A percentile compares a stretch with the other conserved stretches of the same genome.
Conservation (phyloP, 2,888 invertebrate genomes). For the Brenthis ino region DNA sequence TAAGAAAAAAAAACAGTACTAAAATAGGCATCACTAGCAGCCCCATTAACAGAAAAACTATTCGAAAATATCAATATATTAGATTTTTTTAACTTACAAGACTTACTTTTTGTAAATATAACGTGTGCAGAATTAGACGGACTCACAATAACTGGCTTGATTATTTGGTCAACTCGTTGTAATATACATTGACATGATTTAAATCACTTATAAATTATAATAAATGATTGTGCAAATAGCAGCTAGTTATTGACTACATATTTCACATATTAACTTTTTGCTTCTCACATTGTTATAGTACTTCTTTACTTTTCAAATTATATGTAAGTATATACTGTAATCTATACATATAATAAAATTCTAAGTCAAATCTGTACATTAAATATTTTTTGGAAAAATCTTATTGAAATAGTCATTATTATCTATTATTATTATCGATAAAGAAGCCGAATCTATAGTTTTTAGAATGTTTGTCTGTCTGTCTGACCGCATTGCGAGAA, state of each 20-base stretch:
- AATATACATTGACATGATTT: slow-evolving; percentile 34
- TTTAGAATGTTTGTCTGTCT: too few relatives aligned
- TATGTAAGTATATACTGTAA: too few relatives aligned
- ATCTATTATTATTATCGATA: too few relatives aligned
- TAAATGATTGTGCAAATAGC: slow-evolving; percentile 30
- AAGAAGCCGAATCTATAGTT: too few relatives aligned
- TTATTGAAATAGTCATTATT: too few relatives aligned
- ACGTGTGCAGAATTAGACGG: slow-evolving; percentile 15
- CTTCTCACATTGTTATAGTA: slow-evolving; percentile 14
- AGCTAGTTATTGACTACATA: background rate
- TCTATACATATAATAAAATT: too few relatives aligned
- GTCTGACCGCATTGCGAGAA: too few relatives aligned
- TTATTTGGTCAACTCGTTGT: slow-evolving; percentile 35
- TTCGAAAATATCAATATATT: background rate
- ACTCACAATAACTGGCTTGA: slow-evolving; percentile 27
- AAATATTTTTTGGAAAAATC: too few relatives aligned
- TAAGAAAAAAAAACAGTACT: too few relatives aligned
- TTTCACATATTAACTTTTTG: background rate
- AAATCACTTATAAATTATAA: slow-evolving; percentile 28
- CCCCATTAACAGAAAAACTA: background rate
- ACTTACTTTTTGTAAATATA: background rate
- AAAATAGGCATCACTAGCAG: too few relatives aligned
- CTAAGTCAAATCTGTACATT: too few relatives aligned
- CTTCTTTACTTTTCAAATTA: background rate
- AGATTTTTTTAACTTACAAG: background rate